These are phyloP conservation scores for Microtus californicus DNA, from an alignment of 2,797 vertebrate species.

Conservation along the genomic window DNA sequence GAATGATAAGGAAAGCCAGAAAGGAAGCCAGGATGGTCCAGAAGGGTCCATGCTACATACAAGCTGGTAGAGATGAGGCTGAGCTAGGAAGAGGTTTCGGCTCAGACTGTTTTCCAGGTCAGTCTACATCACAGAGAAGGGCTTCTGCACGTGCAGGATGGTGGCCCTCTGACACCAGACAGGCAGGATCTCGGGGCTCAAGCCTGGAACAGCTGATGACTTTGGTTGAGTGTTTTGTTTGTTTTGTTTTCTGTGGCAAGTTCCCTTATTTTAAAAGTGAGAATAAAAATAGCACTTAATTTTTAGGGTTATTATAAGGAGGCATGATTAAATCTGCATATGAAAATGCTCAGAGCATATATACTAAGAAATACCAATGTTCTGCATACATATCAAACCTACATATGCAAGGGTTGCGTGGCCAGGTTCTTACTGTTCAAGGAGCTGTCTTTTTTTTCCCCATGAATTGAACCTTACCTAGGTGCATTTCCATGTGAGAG, in stretches of 20 bases:
- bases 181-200: neutral
- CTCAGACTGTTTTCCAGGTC: neutral
- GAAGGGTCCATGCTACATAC: neutral
- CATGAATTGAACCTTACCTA: neutral
- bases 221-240: neutral
- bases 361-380: neutral
- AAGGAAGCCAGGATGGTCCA: neutral
- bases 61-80: neutral
- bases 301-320: neutral
- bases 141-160: neutral
- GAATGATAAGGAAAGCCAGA: neutral
- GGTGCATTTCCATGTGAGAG: slow-evolving; percentile 23
- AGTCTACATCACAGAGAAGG: neutral
- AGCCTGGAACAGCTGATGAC: neutral
- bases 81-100: neutral
- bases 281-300: neutral
- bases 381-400: neutral
- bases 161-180: neutral
- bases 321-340: slow-evolving; percentile 14
- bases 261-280: slow-evolving; percentile 20
- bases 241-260: neutral
- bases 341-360: neutral
- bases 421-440: neutral
- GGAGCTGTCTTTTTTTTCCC: neutral
- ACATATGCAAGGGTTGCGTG: neutral